phyloP scores from a whole-genome alignment of 2,797 vertebrate genomes.

The Gallirallus australis region DNA sequence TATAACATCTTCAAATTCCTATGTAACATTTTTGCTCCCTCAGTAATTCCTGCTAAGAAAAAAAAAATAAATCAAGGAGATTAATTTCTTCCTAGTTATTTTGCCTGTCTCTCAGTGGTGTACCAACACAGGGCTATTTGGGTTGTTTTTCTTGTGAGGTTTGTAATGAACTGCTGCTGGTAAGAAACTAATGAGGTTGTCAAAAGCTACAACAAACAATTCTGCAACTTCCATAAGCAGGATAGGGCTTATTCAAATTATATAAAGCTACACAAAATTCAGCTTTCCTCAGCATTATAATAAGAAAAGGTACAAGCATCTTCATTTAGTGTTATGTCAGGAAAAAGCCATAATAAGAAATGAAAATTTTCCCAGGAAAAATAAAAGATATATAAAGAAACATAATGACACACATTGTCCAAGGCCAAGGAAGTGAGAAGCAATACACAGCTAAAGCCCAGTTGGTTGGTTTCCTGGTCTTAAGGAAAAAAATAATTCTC shows the following conservation, averaged over 20 bases:
- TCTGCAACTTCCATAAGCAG: conserved; percentile 50
- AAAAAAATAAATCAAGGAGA: not conserved
- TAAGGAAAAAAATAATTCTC: not conserved
- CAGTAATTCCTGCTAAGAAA: not conserved
- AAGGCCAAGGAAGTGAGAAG: not conserved
- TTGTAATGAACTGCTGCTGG: conserved; percentile 68
- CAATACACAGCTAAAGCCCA: not conserved
- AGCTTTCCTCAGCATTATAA: not conserved
- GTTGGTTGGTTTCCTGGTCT: not conserved
- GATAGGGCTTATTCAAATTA: conserved; percentile 10
- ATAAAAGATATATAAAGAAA: not conserved
- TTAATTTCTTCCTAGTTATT: not conserved
- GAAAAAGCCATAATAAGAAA: not conserved
- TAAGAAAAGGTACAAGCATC: not conserved
- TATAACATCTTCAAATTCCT: not conserved
- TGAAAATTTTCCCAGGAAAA: not conserved
- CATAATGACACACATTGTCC: not conserved
- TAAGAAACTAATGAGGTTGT: conserved; percentile 77
- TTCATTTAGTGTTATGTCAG: not conserved
- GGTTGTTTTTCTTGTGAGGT: conserved; percentile 55
- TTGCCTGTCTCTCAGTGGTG: conserved; percentile 33
- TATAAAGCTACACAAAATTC: conserved; percentile 7
- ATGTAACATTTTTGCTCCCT: not conserved
- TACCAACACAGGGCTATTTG: conserved; percentile 21
- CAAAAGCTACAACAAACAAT: conserved; percentile 57